Evolutionary conservation across 2,797 vertebrate genomes (phyloP).

Genomic region (Rhinoraja longicauda): DNA sequence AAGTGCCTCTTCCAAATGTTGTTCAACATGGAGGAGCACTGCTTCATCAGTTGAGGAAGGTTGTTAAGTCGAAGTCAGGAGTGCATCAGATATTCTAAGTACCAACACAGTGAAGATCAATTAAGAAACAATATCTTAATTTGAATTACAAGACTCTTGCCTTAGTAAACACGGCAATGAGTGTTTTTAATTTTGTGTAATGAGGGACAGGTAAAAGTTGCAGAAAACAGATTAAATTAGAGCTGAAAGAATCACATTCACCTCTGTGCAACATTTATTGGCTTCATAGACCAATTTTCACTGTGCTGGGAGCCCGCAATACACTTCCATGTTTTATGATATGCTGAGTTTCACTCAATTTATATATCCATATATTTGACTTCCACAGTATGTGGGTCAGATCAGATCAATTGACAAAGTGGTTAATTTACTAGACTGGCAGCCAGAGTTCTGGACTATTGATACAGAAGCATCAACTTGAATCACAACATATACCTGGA

Average conservation of each 20-base stretch:
- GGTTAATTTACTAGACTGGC: no score
- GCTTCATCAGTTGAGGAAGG: no score
- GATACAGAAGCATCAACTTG: no score
- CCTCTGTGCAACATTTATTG: neutral
- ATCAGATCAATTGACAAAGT: neutral
- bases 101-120: neutral
- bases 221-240: neutral
- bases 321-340: neutral
- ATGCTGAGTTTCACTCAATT: neutral
- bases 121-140: neutral
- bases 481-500: no score
- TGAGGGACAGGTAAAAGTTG: neutral
- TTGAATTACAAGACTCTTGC: neutral
- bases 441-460: no score
- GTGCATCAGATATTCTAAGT: neutral
- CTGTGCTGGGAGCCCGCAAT: neutral
- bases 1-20: no score
- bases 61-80: neutral
- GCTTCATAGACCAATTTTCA: neutral
- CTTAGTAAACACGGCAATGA: neutral
- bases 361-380: neutral
- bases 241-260: neutral
- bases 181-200: neutral
- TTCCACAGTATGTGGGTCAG: neutral
- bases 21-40: no score